Base-by-base conservation (phyloP, 2,797 vertebrate species). In the Rhinogobio ventralis region DNA sequence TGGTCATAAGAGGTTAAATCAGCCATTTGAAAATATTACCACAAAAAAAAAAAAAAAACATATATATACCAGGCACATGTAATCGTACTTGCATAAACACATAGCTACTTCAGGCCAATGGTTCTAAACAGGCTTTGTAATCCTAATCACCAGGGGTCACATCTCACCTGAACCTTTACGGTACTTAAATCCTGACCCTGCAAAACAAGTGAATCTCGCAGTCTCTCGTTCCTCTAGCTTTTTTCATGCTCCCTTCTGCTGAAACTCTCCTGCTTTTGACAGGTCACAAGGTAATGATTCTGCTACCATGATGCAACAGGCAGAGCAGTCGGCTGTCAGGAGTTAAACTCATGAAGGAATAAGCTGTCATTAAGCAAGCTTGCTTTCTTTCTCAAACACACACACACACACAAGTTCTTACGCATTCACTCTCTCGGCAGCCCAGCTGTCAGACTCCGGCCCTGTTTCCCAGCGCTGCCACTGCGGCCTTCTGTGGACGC, bases 251-350 rank as follows among this genome's bases (percentile, higher is more conserved):
- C 90, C 93, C 90, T 90, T 91, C 88, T 71, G 86, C 89, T 90
- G 89, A 88, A 68, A 79, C 45, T 92, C 93, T 79, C 89, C 86
- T 86, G 90, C 86, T 91, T 94, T 93, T 97, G 96, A 97, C 96
- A 98, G 96, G 96, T 95, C 96, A 97, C 95, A 96, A 97, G 96
- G 96, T 97, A 98, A 98, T 96, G 96, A 97, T 96, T 96, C 95
- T 96, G 96, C 96, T 97, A 96, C 96, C 97, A 96, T 94, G 95
- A 97, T 96, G 96, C 96, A 97, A 96, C 96, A 95, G 96, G 96
- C 95, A 95, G 96, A 95, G 95, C 96, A 97, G 96, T 97, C 96
- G 96, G 96, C 96, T 97, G 96, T 98, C 97, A 97, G 94, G 93
- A 96, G 93, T 91, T 96, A 96, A 97, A 98, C 97, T 96, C 96